These are phyloP conservation scores for Eupithecia vulgata DNA, from an alignment of 2,888 invertebrate species.

Conservation along the genomic window DNA sequence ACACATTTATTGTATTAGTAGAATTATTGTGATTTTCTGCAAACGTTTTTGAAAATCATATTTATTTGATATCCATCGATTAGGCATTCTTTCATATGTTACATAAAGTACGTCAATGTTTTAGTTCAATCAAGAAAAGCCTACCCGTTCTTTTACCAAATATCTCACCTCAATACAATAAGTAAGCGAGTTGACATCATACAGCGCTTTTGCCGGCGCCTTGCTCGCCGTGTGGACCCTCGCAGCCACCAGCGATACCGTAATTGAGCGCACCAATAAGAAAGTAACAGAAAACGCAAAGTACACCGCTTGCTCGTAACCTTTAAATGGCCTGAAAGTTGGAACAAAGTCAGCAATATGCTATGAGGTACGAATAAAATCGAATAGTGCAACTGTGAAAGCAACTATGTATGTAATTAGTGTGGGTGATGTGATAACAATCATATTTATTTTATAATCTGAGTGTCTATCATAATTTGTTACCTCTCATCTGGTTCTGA, in stretches of 20 bases:
- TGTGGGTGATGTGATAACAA: neutral
- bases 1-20: too few species aligned
- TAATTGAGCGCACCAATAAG: slow-evolving; percentile 83
- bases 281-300: slow-evolving; percentile 87
- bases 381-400: neutral
- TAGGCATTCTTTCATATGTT: neutral
- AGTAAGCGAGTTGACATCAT: slow-evolving; percentile 83
- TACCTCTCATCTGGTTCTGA: slow-evolving; percentile 43
- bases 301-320: slow-evolving; percentile 84
- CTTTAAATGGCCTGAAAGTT: slow-evolving; percentile 59
- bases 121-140: neutral
- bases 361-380: neutral
- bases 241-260: slow-evolving; percentile 84
- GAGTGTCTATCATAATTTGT: neutral
- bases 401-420: neutral
- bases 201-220: slow-evolving; percentile 80
- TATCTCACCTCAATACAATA: slow-evolving; percentile 84
- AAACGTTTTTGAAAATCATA: too few species aligned
- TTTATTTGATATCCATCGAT: too few species aligned
- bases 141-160: neutral
- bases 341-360: slow-evolving; percentile 17
- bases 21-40: too few species aligned
- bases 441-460: neutral
- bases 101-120: neutral
- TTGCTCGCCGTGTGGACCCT: slow-evolving; percentile 82